phyloP scores from a whole-genome alignment of 2,888 invertebrate genomes.

The Sepiola atlantica region DNA sequence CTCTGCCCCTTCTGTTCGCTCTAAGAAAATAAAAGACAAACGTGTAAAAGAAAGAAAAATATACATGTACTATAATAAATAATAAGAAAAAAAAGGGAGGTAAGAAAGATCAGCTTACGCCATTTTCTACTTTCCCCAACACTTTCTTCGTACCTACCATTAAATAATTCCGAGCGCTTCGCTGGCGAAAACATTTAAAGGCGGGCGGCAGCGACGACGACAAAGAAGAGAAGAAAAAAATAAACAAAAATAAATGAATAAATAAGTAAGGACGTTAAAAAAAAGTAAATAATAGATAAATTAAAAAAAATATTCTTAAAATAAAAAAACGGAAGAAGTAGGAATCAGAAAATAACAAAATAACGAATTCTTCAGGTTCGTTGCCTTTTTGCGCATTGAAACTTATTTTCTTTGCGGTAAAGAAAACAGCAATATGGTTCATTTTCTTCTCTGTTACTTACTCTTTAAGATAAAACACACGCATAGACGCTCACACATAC shows the following conservation, averaged over 20 bases:
- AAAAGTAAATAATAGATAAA: background rate
- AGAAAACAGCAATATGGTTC: conserved; percentile 32
- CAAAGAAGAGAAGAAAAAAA: too few relatives aligned
- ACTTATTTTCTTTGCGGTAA: conserved; percentile 1
- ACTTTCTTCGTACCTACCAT: background rate
- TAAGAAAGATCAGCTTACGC: background rate
- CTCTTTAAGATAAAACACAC: background rate
- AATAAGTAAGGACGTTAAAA: background rate
- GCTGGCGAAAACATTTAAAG: background rate
- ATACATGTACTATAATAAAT: background rate
- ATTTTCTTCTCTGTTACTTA: conserved; percentile 16
- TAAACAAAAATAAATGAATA: too few relatives aligned
- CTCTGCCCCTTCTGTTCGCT: background rate
- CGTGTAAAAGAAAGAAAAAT: background rate
- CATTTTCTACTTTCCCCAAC: background rate
- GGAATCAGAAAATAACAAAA: background rate
- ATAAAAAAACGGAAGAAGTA: background rate
- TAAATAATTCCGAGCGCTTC: background rate
- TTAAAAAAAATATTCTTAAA: background rate
- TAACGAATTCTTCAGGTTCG: background rate
- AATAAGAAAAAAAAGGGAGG: too few relatives aligned
- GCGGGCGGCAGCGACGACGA: background rate
- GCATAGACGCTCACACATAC: too few relatives aligned
- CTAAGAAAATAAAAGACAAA: background rate
- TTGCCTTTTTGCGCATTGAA: background rate